Conservation (phyloP, 2,113 vertebrate genomes). For the Actenoides hombroni region DNA sequence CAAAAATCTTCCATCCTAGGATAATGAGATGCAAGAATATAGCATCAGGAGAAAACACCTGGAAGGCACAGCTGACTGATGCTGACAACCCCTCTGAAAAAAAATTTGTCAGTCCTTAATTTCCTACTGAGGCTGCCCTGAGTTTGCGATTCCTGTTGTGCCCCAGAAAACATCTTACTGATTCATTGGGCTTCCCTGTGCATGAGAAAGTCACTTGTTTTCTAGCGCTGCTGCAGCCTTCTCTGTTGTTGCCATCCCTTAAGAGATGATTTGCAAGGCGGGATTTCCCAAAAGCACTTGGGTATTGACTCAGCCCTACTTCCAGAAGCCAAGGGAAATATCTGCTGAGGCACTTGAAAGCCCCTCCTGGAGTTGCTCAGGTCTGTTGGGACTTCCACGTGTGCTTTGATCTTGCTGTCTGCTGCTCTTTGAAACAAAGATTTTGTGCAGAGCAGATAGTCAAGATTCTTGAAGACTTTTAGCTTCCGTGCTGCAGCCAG, state of each 20-base stretch:
- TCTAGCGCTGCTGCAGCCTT: not conserved
- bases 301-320: not conserved
- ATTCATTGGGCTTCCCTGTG: not conserved
- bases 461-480: not conserved
- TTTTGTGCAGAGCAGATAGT: not conserved
- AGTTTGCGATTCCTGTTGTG: not conserved
- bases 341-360: not conserved
- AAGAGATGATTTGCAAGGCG: not conserved
- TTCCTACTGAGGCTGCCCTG: not conserved
- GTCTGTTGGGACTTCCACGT: not conserved
- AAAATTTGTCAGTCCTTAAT: not conserved
- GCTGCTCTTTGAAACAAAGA: not conserved
- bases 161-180: not conserved
- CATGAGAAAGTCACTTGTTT: not conserved
- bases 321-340: not conserved
- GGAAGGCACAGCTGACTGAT: not conserved
- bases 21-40: not conserved
- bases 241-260: not conserved
- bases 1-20: not conserved
- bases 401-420: constrained; percentile 29
- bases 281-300: constrained; percentile 23
- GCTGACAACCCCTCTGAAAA: not conserved
- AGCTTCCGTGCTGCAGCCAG: not conserved
- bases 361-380: not conserved
- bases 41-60: not conserved